phyloP scores from a whole-genome alignment of 2,113 vertebrate genomes.

The Phycodurus eques region DNA sequence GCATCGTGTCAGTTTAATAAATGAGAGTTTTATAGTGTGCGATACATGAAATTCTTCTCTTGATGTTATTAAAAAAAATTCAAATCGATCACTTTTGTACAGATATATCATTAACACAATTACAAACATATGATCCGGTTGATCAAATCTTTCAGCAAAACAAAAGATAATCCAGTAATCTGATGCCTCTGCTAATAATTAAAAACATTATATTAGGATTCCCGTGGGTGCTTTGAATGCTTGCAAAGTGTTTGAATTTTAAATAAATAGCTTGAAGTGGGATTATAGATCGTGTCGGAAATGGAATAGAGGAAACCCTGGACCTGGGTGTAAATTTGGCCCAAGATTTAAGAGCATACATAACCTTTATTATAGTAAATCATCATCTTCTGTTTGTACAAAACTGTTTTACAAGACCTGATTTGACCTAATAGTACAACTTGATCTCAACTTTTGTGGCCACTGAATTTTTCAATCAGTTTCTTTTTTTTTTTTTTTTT shows the following conservation, averaged over 20 bases:
- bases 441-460: not conserved
- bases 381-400: not conserved
- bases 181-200: not conserved
- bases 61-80: not conserved
- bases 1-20: constrained; percentile 10
- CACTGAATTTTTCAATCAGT: not conserved
- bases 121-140: not conserved
- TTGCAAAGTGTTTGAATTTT: not conserved
- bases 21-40: not conserved
- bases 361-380: not conserved
- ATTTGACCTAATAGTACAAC: not conserved
- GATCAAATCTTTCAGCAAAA: not conserved
- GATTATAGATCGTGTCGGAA: not conserved
- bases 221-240: not conserved
- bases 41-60: not conserved
- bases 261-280: not conserved
- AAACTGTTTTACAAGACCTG: not conserved
- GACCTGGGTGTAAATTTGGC: not conserved
- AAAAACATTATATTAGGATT: not conserved
- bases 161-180: not conserved
- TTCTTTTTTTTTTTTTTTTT: not conserved
- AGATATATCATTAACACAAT: not conserved
- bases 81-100: not conserved
- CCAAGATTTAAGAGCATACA: not conserved
- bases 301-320: not conserved